Percentiles rank a stretch among this genome's conserved stretches.
phyloP scores from a whole-genome alignment of 2,888 invertebrate species.

The Pilophorus perplexus region DNA sequence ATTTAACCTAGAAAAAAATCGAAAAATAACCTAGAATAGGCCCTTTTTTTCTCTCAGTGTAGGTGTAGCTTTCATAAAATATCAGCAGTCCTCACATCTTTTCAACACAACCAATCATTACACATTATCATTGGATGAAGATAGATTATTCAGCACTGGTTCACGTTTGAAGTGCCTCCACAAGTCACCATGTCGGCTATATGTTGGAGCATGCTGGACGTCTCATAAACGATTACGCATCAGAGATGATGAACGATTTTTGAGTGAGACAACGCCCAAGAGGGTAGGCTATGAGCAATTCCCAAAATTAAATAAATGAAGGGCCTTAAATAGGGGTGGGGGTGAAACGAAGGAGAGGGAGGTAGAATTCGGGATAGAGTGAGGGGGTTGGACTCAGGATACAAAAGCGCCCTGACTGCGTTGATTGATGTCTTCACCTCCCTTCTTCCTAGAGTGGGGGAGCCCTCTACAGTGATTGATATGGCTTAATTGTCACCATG shows the following conservation, averaged over 20 bases:
- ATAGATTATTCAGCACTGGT: no score
- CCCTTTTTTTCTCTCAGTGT: no score
- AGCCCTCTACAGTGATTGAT: conserved; percentile 40
- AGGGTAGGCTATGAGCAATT: conserved; percentile 6
- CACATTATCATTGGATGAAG: no score
- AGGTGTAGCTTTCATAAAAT: no score
- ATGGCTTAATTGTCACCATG: conserved; percentile 43
- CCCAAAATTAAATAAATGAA: conserved; percentile 17
- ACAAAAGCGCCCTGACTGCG: conserved; percentile 31
- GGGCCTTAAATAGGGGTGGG: not conserved
- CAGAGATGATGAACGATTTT: conserved; percentile 17
- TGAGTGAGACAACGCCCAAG: not conserved
- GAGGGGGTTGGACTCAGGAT: conserved; percentile 1
- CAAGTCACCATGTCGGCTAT: no score
- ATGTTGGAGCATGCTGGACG: no score
- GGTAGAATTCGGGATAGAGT: not conserved
- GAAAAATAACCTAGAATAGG: no score
- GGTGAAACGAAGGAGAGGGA: conserved; percentile 7
- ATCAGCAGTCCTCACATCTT: no score
- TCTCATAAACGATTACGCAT: conserved; percentile 10
- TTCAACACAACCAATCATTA: no score
- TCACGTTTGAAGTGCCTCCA: no score
- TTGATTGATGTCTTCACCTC: conserved; percentile 37
- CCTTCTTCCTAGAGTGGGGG: conserved; percentile 1
- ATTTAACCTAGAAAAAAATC: no score